phyloP scores from a whole-genome alignment of 2,888 invertebrate genomes.

The Graphium colonna region DNA sequence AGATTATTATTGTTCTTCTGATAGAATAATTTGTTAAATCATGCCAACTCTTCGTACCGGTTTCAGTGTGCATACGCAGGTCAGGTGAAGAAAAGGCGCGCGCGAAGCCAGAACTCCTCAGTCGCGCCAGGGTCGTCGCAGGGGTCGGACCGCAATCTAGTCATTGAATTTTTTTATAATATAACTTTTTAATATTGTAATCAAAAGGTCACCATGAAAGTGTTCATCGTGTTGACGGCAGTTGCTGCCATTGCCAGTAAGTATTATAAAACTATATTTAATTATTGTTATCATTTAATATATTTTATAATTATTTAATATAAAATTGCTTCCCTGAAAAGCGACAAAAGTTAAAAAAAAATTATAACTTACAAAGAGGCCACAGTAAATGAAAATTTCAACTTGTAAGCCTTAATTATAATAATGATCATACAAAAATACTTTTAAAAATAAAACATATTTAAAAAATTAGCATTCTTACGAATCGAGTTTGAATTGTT shows the following conservation, averaged over 20 bases:
- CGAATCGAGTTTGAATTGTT: too few relatives aligned
- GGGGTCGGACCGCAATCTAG: slow-evolving; percentile 73
- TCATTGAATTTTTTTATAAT: slow-evolving; percentile 59
- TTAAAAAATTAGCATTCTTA: too few relatives aligned
- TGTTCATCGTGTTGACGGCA: slow-evolving; percentile 73
- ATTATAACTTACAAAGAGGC: too few relatives aligned
- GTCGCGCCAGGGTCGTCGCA: slow-evolving; percentile 69
- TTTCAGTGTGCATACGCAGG: slow-evolving; percentile 58
- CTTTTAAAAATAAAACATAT: too few relatives aligned
- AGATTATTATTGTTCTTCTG: slow-evolving; percentile 59
- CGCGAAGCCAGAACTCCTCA: slow-evolving; percentile 59
- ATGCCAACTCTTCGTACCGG: slow-evolving; percentile 68
- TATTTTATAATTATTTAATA: too few relatives aligned
- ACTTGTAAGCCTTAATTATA: too few relatives aligned
- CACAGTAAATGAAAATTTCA: too few relatives aligned
- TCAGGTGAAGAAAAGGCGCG: slow-evolving; percentile 74
- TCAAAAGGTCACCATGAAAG: slow-evolving; percentile 73
- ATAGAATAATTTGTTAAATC: slow-evolving; percentile 64
- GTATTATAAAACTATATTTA: slow-evolving; percentile 33
- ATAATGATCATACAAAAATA: too few relatives aligned
- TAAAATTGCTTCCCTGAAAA: background rate
- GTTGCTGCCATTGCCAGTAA: slow-evolving; percentile 72
- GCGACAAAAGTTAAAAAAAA: too few relatives aligned
- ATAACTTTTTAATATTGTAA: slow-evolving; percentile 47
- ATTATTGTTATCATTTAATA: too few relatives aligned